Evolutionary conservation across 1,140 invertebrate genomes (phyloP).

Genomic region (Coenobita brevimanus): DNA sequence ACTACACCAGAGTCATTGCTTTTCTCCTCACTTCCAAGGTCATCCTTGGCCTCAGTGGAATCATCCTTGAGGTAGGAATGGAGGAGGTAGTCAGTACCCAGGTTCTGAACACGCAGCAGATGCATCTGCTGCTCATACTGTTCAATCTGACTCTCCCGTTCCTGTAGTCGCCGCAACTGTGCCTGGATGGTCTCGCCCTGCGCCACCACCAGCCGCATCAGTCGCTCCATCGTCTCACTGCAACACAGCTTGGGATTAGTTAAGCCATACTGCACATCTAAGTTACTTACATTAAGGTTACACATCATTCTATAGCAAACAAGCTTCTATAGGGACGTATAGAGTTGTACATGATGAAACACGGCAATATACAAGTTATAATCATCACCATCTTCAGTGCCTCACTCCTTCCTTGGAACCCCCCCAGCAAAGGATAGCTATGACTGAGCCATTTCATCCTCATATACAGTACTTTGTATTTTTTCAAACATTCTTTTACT

Average conservation of each 20-base stretch:
- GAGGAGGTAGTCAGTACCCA: conserved; percentile 86
- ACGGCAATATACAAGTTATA: too few species aligned
- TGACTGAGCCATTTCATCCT: too few species aligned
- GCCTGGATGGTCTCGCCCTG: conserved; percentile 87
- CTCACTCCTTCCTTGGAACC: too few species aligned
- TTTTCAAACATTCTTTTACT: too few species aligned
- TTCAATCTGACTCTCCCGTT: conserved; percentile 85
- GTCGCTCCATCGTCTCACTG: conserved; percentile 77
- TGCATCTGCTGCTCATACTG: conserved; percentile 85
- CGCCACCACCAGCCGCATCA: conserved; percentile 85
- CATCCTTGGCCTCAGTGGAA: conserved; percentile 71
- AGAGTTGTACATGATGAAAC: too few species aligned
- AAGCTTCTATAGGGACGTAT: background rate
- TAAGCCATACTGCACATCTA: background rate
- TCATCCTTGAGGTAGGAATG: conserved; percentile 82
- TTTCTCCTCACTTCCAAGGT: conserved; percentile 73
- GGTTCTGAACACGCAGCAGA: conserved; percentile 80
- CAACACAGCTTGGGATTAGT: conserved; percentile 1
- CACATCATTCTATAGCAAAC: background rate
- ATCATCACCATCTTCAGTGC: too few species aligned
- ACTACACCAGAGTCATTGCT: conserved; percentile 77
- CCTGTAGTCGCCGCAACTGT: conserved; percentile 79
- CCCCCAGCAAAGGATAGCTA: too few species aligned
- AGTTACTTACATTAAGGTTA: background rate
- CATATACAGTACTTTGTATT: too few species aligned